A percentile compares a stretch with the other conserved stretches of the same genome.
These are phyloP conservation scores for Drosophila subsilvestris DNA, from an alignment of 2,888 invertebrate genomes.

Conservation along the genomic window DNA sequence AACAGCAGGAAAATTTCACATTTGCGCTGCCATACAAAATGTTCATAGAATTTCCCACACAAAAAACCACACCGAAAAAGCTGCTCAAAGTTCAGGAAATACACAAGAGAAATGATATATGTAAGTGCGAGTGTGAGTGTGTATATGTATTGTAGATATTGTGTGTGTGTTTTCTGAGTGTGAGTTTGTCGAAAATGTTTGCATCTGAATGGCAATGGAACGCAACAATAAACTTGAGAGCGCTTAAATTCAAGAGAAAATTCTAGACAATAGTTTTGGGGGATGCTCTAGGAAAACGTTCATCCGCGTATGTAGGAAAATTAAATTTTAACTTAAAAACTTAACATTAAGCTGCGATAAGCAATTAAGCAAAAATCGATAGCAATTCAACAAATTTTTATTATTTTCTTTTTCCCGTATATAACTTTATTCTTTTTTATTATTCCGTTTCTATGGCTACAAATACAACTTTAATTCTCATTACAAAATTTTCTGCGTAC, in stretches of 20 bases:
- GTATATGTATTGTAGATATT: conserved; percentile 2
- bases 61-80: background rate
- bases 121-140: too few species aligned
- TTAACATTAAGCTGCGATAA: too few species aligned
- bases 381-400: too few species aligned
- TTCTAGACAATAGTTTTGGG: background rate
- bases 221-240: conserved; percentile 12
- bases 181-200: background rate
- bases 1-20: conserved; percentile 38
- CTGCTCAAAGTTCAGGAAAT: conserved; percentile 26
- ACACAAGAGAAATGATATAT: background rate
- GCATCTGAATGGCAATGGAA: too few species aligned
- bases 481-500: too few species aligned
- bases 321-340: too few species aligned
- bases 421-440: too few species aligned
- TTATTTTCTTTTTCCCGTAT: too few species aligned
- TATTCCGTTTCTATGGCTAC: too few species aligned
- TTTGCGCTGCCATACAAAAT: conserved; percentile 31
- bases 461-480: too few species aligned
- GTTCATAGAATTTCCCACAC: conserved; percentile 26
- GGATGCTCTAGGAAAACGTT: background rate
- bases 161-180: background rate
- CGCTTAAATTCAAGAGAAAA: background rate
- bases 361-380: too few species aligned
- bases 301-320: background rate